Conservation (phyloP, 2,113 vertebrate genomes). For the Butorides virescens region DNA sequence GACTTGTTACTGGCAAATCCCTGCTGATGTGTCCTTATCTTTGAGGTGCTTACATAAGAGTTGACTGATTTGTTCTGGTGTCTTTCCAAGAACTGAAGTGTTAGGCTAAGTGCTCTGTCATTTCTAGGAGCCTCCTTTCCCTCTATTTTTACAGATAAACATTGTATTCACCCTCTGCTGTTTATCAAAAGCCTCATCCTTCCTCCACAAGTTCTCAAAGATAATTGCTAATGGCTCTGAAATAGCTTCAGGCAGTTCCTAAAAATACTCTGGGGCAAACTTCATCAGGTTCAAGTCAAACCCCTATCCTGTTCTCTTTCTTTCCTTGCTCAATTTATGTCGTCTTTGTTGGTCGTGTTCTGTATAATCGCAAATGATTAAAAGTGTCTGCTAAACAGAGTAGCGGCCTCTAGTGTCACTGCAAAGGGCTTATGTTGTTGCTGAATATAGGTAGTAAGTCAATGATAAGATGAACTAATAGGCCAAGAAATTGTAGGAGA, state of each 20-base stretch:
- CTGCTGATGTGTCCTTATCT: constrained; percentile 8
- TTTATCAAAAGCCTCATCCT: constrained; percentile 4
- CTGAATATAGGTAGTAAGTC: background rate
- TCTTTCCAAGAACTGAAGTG: constrained; percentile 5
- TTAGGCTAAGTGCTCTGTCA: background rate
- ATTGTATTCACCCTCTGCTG: background rate
- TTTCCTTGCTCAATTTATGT: background rate
- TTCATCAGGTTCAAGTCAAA: background rate
- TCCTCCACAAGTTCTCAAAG: background rate
- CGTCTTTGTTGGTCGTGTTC: background rate
- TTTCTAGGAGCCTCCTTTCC: constrained; percentile 4
- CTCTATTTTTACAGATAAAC: background rate
- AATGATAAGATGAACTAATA: background rate
- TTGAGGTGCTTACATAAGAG: background rate
- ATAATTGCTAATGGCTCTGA: background rate
- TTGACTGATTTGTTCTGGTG: background rate
- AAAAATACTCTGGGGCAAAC: background rate
- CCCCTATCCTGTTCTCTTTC: background rate
- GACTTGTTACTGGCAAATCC: background rate
- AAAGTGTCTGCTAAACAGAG: constrained; percentile 14
- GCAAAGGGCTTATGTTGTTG: background rate
- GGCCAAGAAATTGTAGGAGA: background rate
- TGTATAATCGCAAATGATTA: background rate
- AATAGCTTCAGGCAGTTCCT: background rate
- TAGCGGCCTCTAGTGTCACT: background rate